These are phyloP conservation scores for Clivina fossor DNA, from an alignment of 2,888 invertebrate genomes.

Conservation along the genomic window DNA sequence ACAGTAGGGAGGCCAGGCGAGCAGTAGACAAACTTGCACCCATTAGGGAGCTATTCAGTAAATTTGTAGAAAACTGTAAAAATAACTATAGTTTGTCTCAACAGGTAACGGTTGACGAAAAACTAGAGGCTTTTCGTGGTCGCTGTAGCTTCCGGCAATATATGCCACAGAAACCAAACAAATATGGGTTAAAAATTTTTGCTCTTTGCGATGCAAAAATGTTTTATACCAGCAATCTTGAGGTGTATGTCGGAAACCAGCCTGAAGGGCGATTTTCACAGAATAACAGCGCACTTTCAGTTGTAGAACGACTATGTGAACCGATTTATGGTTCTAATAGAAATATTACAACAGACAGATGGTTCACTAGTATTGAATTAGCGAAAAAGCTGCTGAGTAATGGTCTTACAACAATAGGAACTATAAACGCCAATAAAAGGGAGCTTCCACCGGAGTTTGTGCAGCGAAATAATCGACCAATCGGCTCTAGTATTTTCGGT, in stretches of 20 bases:
- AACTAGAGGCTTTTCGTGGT: constrained; percentile 41
- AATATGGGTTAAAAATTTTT: constrained; percentile 43
- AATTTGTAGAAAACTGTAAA: constrained; percentile 44
- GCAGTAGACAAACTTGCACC: constrained; percentile 30
- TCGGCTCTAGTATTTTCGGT: neutral
- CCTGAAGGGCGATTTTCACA: constrained; percentile 39
- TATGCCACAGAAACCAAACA: constrained; percentile 44
- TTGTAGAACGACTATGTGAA: constrained; percentile 25
- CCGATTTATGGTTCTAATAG: constrained; percentile 31
- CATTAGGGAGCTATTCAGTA: constrained; percentile 42
- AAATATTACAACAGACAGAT: constrained; percentile 41
- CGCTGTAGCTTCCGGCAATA: constrained; percentile 44
- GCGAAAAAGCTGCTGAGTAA: neutral
- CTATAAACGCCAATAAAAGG: neutral
- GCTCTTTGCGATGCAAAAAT: constrained; percentile 37
- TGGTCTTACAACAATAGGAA: neutral
- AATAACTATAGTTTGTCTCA: constrained; percentile 39
- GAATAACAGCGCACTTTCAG: constrained; percentile 30
- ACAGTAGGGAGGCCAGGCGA: neutral
- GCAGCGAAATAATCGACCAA: neutral
- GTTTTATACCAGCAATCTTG: constrained; percentile 37
- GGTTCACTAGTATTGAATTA: constrained; percentile 32
- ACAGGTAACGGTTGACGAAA: constrained; percentile 44
- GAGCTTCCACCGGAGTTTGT: neutral
- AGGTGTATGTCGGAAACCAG: constrained; percentile 43